phyloP scores from a whole-genome alignment of 1,140 invertebrate genomes.

The Pogonognathellus flavescens region DNA sequence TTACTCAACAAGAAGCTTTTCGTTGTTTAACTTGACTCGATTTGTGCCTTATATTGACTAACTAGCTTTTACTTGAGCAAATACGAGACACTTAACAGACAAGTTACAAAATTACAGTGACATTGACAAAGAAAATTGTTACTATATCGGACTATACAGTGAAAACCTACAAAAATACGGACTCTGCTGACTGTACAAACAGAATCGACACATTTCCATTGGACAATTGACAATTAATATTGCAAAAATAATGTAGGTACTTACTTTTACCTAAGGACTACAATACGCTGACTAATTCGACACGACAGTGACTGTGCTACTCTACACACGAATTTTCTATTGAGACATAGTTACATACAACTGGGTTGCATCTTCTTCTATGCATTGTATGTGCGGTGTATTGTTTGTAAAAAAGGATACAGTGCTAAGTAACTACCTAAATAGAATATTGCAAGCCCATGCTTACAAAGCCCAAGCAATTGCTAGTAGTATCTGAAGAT shows the following conservation, averaged over 20 bases:
- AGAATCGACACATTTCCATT: neutral
- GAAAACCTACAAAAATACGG: too few relatives aligned
- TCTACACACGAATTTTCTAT: too few relatives aligned
- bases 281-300: neutral
- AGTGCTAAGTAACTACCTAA: neutral
- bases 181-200: neutral
- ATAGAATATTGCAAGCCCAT: neutral
- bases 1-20: too few relatives aligned
- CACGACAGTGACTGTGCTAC: neutral
- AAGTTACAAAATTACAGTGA: neutral
- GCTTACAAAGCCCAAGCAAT: neutral
- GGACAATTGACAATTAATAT: constrained; percentile 23
- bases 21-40: too few relatives aligned
- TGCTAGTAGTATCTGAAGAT: too few relatives aligned
- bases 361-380: too few relatives aligned
- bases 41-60: too few relatives aligned
- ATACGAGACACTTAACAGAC: neutral
- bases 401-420: neutral
- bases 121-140: neutral
- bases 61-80: neutral
- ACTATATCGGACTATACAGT: neutral
- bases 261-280: neutral
- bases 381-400: too few relatives aligned
- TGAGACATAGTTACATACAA: too few relatives aligned
- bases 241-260: too few relatives aligned